Base-by-base conservation (phyloP, 2,113 vertebrate genomes). In the Spheniscus mendiculus region DNA sequence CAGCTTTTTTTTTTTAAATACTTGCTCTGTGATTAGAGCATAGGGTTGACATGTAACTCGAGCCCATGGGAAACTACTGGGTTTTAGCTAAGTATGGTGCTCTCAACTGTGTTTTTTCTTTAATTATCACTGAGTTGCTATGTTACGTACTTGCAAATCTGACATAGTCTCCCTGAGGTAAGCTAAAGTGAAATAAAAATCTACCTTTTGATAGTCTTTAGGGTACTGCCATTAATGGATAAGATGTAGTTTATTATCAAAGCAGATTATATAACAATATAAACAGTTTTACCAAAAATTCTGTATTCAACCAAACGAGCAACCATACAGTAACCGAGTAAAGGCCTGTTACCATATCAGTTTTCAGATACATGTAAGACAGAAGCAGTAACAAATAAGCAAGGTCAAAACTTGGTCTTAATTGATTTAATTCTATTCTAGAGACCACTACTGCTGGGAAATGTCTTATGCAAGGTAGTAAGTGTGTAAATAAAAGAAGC, bases 261-360 rank as follows among this genome's bases (percentile, higher is more conserved):
- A 90, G 47, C 15, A 56, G 55, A 47, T 70, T 36, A 45, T 78
- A 8, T 26, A 59, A 59, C 52, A 81, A 12, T 27, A 15, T 55
- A 20, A 42, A 27, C 38, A 34, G 10, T 74, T 74, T 61, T 49
- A 56, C 23, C 36, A 62, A 73, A 83, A 70, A 47, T 73, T 72
- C 6, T 66, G 20, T 21, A 22, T 69, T 55, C 32, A 50, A 32
- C 32, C 19, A 50, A 34, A 34, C 1, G 2, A 56, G 9, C 44
- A 83, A 4, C 32, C 22, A 8, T 49, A 17, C 16, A 49, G 19
- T 65, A 65, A 74, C 34, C 38, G 52, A 26, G 10, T n/a, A 45
- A 10, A 38, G 19, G 27, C 58, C 23, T 10, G 15, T 66, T 61
- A 49, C 27, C 1, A 0, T 30, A 34, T 15, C 30, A 6, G 20